phyloP scores from a whole-genome alignment of 2,113 vertebrate genomes.

The Emydura subglobosa region DNA sequence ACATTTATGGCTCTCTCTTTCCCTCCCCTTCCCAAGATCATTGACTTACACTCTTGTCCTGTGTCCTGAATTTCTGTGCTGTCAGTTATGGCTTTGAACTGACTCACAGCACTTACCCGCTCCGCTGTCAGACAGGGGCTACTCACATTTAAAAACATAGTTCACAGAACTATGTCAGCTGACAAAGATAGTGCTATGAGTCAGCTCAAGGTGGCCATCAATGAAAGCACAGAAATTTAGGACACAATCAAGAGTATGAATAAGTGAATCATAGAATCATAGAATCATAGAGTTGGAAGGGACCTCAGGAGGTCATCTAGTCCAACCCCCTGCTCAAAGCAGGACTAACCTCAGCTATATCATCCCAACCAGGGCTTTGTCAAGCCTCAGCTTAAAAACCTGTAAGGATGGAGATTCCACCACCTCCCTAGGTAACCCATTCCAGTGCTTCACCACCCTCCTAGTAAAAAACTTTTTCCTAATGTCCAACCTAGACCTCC shows the following conservation, averaged over 20 bases:
- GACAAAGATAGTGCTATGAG: background rate
- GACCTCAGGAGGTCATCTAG: too few species aligned
- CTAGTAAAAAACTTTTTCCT: too few species aligned
- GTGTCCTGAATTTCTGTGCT: background rate
- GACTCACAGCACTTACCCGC: background rate
- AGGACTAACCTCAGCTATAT: too few species aligned
- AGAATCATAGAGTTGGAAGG: too few species aligned
- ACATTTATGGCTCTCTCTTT: background rate
- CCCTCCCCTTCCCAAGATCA: background rate
- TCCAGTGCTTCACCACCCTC: too few species aligned
- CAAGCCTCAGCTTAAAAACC: too few species aligned
- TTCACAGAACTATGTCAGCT: background rate
- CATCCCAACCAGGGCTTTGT: too few species aligned
- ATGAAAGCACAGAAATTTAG: background rate
- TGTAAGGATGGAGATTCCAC: too few species aligned
- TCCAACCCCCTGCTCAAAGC: too few species aligned
- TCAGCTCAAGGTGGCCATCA: background rate
- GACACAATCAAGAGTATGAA: fast-evolving
- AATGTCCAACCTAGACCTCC: too few species aligned
- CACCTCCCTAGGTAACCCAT: too few species aligned
- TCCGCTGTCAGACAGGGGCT: background rate
- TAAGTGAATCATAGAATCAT: too few species aligned
- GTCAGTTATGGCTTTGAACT: background rate
- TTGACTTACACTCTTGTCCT: background rate
- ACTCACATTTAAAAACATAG: background rate